Evolutionary conservation across 1,140 invertebrate species (phyloP), one percentile per base, ranked within the genome.

Genomic region (Acromyrmex charruanus): DNA sequence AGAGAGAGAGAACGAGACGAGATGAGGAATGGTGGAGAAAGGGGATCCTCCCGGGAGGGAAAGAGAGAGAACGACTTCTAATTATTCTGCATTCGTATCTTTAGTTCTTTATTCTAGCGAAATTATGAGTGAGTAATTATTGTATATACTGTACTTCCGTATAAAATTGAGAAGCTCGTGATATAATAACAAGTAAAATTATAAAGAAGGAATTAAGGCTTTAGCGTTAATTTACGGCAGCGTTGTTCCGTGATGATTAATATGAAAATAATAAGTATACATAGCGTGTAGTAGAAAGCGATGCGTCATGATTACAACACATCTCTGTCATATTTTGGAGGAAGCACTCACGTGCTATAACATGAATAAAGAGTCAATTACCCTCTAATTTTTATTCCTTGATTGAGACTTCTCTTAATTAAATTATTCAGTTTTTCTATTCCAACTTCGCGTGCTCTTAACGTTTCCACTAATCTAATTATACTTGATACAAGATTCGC

Each of bases 251-350:
- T 6, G n/a, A 6, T 61, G 21, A 59, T 77, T 79, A 66, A 79
- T 79, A 49, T 6, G 12, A 63, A 44, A 79, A n/a, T 65, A 79
- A 79, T 51, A 58, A 79, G 12, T 49, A 31, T 77, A 51, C 14
- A 61, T 39, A 25, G 75, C 21, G 7, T 25, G 2, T 77, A 49
- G 65, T 63, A 9, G 39, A 77, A 77, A 77, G 18, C 12, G 39
- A 4, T 51, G 21, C 7, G 25, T 65, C 25, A 31, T 21, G 44
- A 79, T 79, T 66, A 79, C 18, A 31, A 31, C 59, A 39, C n/a
- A n/a, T 65, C 25, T 63, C 28, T 66, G 7, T 49, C 6, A 31
- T 10, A n/a, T 65, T 28, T 4, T 31, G 10, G 59, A 16, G 6
- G 12, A 65, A 35, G 16, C 9, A 16, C 2, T 65, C 25, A 18